Conservation (phyloP, 2,888 invertebrate species). For the Mythimna loreyi region DNA sequence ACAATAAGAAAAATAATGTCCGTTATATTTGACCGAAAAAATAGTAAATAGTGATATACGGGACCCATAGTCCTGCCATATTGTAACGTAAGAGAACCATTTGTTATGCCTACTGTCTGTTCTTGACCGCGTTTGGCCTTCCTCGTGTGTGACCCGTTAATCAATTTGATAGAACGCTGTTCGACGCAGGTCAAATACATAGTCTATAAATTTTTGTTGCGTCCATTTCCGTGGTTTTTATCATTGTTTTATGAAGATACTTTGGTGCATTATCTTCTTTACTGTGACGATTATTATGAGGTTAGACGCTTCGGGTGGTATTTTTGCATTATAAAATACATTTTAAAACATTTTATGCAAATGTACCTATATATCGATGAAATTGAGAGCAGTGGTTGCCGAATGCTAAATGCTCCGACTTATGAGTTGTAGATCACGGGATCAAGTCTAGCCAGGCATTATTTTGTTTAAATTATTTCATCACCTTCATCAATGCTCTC, state of each 20-base stretch:
- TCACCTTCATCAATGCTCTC: too few species aligned
- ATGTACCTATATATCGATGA: too few species aligned
- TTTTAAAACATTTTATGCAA: too few species aligned
- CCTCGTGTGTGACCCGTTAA: slow-evolving; percentile 55
- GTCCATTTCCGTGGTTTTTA: not conserved
- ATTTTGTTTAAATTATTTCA: too few species aligned
- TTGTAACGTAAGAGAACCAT: slow-evolving; percentile 53
- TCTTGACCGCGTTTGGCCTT: slow-evolving; percentile 59
- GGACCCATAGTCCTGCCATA: slow-evolving; percentile 48
- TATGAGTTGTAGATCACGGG: too few species aligned
- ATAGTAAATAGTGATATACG: slow-evolving; percentile 50
- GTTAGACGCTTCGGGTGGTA: too few species aligned
- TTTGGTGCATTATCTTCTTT: too few species aligned
- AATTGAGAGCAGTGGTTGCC: too few species aligned
- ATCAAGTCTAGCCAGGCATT: too few species aligned
- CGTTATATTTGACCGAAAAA: slow-evolving; percentile 23
- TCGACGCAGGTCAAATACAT: slow-evolving; percentile 41
- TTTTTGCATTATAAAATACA: too few species aligned
- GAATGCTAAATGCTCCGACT: too few species aligned
- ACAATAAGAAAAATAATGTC: slow-evolving; percentile 55
- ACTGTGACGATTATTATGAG: too few species aligned
- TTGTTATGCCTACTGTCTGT: slow-evolving; percentile 60
- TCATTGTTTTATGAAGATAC: not conserved
- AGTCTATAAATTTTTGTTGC: slow-evolving; percentile 19
- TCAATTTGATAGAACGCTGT: slow-evolving; percentile 65